Conservation (phyloP, 2,797 vertebrate species). For the Notolepis coatsorum region DNA sequence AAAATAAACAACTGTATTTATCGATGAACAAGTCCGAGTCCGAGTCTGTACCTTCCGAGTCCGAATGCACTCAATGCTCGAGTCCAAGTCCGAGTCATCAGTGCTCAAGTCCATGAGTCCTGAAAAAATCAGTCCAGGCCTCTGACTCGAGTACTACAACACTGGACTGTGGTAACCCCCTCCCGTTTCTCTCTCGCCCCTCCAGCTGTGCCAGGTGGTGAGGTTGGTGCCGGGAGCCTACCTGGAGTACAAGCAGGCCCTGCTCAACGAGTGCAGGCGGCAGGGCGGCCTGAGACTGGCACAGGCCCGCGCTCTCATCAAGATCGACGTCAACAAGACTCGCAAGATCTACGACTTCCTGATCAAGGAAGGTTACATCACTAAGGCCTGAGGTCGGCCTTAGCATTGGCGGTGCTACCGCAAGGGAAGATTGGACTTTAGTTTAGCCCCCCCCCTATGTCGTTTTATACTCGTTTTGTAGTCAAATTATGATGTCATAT, state of each 20-base stretch:
- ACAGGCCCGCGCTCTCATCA: conserved; percentile 96
- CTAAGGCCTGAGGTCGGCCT: conserved; percentile 83
- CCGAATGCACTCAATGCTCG: no score
- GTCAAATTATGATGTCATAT: conserved; percentile 16
- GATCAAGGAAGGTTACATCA: conserved; percentile 96
- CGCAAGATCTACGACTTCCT: conserved; percentile 99
- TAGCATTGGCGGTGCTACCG: neutral
- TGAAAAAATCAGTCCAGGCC: no score
- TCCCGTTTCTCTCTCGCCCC: conserved; percentile 29
- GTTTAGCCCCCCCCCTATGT: neutral
- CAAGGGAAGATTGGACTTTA: neutral
- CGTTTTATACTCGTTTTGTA: conserved; percentile 3
- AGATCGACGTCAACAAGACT: conserved; percentile 99
- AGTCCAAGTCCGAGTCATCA: no score
- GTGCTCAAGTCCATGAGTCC: no score
- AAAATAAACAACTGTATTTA: no score
- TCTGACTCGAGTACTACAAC: no score
- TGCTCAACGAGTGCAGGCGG: conserved; percentile 94
- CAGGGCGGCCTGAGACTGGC: conserved; percentile 96
- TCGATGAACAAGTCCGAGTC: no score
- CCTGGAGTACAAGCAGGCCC: conserved; percentile 96
- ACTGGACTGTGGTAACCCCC: no score
- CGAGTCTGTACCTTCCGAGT: no score
- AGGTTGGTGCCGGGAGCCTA: conserved; percentile 97
- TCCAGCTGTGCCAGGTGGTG: conserved; percentile 96